A percentile compares a stretch with the other conserved stretches of the same genome.
phyloP scores from a whole-genome alignment of 1,140 invertebrate species.

The Probaryconus sp. region DNA sequence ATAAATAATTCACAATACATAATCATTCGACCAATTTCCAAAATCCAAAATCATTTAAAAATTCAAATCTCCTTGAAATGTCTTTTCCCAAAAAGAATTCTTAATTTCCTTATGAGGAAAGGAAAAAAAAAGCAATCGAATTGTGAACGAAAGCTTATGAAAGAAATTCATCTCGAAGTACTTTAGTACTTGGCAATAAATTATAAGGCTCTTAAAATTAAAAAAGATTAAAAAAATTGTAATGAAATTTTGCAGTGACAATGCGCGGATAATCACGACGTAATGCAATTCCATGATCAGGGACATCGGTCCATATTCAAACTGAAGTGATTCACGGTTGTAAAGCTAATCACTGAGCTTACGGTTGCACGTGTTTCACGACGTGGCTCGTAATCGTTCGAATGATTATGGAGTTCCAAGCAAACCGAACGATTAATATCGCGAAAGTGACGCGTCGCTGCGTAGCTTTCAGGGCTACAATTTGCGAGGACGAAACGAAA shows the following conservation, averaged over 20 bases:
- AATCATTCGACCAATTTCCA: too few species aligned
- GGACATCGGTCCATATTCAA: constrained; percentile 58
- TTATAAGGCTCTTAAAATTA: not conserved
- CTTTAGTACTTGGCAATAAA: constrained; percentile 13
- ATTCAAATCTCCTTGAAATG: too few species aligned
- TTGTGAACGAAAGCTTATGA: not conserved
- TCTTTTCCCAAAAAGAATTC: too few species aligned
- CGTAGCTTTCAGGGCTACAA: constrained; percentile 39
- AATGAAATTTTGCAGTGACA: constrained; percentile 18
- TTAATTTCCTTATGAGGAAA: too few species aligned
- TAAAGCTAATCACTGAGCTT: constrained; percentile 49
- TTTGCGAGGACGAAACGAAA: constrained; percentile 39
- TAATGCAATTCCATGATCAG: constrained; percentile 54
- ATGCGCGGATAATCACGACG: constrained; percentile 33
- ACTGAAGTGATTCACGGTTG: constrained; percentile 58
- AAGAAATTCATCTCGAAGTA: not conserved
- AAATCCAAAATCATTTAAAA: too few species aligned
- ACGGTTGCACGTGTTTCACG: constrained; percentile 37
- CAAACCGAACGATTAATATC: constrained; percentile 35
- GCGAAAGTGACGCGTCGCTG: constrained; percentile 33
- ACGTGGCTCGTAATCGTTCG: constrained; percentile 24
- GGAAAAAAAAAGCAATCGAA: too few species aligned
- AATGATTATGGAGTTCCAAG: constrained; percentile 42
- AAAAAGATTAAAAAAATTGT: not conserved
- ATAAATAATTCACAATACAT: too few species aligned